phyloP scores from a whole-genome alignment of 2,888 invertebrate species.

The Cataglyphis livida region DNA sequence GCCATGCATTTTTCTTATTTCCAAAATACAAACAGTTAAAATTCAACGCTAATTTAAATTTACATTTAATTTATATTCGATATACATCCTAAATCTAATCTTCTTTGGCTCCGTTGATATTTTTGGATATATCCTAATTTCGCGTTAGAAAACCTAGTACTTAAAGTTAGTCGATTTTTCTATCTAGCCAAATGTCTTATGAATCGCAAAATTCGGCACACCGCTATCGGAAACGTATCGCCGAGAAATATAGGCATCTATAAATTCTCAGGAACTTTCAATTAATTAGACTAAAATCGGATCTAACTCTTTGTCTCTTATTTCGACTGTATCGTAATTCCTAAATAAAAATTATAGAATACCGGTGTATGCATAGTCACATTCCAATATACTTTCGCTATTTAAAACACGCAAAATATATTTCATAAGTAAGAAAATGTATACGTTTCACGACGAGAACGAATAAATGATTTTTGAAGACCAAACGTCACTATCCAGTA shows the following conservation, averaged over 20 bases:
- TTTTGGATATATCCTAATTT: conserved; percentile 21
- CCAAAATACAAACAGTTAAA: conserved; percentile 3
- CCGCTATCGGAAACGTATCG: neutral
- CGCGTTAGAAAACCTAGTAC: conserved; percentile 39
- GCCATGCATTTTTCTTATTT: neutral
- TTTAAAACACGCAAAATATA: conserved; percentile 3
- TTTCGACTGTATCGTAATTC: conserved; percentile 2
- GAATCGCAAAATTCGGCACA: neutral
- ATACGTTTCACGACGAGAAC: conserved; percentile 15
- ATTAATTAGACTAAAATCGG: conserved; percentile 49
- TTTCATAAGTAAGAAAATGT: neutral
- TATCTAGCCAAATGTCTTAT: neutral
- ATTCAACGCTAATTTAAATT: conserved; percentile 12
- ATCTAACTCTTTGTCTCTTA: neutral
- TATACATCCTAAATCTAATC: conserved; percentile 7
- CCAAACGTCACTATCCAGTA: neutral
- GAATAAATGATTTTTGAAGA: conserved; percentile 1
- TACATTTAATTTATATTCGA: conserved; percentile 14
- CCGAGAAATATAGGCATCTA: conserved; percentile 29
- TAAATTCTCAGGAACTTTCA: conserved; percentile 40
- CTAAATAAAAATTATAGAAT: neutral
- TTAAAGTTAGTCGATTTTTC: conserved; percentile 16
- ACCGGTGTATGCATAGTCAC: neutral
- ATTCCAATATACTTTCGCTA: conserved; percentile 4
- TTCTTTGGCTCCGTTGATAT: conserved; percentile 43